Evolutionary conservation across 2,888 invertebrate species (phyloP).

Genomic region (Caenorhabditis wallacei): DNA sequence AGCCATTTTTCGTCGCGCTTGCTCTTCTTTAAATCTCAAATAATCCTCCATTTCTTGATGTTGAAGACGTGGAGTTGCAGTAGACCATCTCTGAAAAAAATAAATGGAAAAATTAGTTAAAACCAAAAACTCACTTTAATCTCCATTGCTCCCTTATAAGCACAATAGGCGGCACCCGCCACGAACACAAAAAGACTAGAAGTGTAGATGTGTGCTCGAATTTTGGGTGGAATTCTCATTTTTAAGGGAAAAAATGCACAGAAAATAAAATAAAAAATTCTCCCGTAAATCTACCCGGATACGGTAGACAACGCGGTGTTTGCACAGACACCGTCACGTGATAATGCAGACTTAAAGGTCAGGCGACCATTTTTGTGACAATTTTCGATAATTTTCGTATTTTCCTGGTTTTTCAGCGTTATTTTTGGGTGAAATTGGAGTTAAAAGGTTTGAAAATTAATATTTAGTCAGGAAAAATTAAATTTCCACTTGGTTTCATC

Average conservation of each 20-base stretch:
- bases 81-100: slow-evolving; percentile 53
- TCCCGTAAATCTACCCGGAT: background rate
- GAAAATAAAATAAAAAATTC: too few species aligned
- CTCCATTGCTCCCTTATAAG: slow-evolving; percentile 56
- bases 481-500: background rate
- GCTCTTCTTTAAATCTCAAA: slow-evolving; percentile 52
- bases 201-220: slow-evolving; percentile 50
- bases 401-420: background rate
- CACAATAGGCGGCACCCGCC: slow-evolving; percentile 32
- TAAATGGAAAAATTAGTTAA: background rate
- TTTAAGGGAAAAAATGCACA: background rate
- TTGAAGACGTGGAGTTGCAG: slow-evolving; percentile 56
- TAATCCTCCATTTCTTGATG: slow-evolving; percentile 65
- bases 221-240: slow-evolving; percentile 46
- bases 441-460: background rate
- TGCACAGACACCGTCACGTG: slow-evolving; percentile 53
- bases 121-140: slow-evolving; percentile 28
- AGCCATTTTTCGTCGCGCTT: slow-evolving; percentile 42
- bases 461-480: background rate
- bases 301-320: slow-evolving; percentile 36
- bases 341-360: slow-evolving; percentile 31
- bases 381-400: slow-evolving; percentile 30
- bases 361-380: slow-evolving; percentile 16
- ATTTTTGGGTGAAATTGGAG: background rate
- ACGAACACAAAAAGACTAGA: slow-evolving; percentile 48